Percentiles rank a stretch among this genome's conserved stretches.
phyloP scores from a whole-genome alignment of 2,888 invertebrate species.

The Catonia carolina region DNA sequence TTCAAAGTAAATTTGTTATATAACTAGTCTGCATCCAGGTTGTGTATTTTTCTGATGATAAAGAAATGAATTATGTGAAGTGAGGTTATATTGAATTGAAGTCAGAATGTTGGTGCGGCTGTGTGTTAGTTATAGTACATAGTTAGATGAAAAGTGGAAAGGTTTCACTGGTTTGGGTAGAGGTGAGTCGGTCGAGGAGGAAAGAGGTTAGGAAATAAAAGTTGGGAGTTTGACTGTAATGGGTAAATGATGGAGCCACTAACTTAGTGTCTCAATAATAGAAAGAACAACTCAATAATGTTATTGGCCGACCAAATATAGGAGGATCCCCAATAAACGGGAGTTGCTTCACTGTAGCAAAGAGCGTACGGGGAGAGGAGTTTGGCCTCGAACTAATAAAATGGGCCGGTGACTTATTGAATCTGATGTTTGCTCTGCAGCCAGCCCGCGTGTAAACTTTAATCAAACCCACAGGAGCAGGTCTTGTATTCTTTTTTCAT shows the following conservation, averaged over 20 bases:
- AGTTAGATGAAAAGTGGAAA: no score
- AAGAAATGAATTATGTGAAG: no score
- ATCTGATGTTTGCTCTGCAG: slow-evolving; percentile 32
- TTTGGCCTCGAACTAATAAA: slow-evolving; percentile 28
- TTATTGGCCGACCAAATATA: slow-evolving; percentile 30
- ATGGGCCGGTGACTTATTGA: slow-evolving; percentile 32
- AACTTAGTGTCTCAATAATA: slow-evolving; percentile 32
- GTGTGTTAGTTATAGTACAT: no score
- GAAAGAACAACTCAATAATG: slow-evolving; percentile 33
- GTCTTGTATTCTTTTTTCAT: slow-evolving; percentile 30
- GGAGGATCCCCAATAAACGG: slow-evolving; percentile 12
- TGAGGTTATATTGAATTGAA: no score
- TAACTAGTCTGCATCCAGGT: no score
- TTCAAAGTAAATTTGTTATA: no score
- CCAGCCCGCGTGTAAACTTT: slow-evolving; percentile 35
- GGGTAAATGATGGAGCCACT: slow-evolving; percentile 18
- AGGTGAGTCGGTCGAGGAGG: no score
- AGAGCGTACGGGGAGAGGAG: not conserved
- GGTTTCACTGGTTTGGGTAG: no score
- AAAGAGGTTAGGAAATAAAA: slow-evolving; percentile 1
- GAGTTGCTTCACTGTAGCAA: not conserved
- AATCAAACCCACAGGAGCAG: slow-evolving; percentile 31
- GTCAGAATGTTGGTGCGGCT: no score
- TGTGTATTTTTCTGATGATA: no score
- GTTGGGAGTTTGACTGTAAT: slow-evolving; percentile 3